Evolutionary conservation across 2,797 vertebrate genomes (phyloP).

Genomic region (Aviceda cuculoides): DNA sequence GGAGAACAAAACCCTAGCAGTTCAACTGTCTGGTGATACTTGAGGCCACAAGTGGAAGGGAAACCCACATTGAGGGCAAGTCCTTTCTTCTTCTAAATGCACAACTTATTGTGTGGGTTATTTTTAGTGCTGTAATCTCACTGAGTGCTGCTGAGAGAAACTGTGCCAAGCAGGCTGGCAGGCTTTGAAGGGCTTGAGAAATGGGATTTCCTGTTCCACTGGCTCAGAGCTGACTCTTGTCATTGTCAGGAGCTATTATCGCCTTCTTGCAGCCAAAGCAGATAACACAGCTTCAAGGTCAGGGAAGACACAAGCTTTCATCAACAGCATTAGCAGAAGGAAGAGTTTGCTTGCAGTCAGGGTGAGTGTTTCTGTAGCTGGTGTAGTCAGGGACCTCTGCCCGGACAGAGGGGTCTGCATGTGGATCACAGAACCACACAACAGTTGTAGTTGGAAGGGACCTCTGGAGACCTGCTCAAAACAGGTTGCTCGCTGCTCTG

Average conservation of each 20-base stretch:
- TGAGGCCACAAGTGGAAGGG: conserved; percentile 45
- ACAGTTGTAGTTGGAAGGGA: background rate
- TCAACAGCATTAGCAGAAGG: background rate
- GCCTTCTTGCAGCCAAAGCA: background rate
- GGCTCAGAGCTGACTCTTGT: conserved; percentile 46
- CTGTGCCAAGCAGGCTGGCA: conserved; percentile 53
- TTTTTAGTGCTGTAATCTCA: conserved; percentile 65
- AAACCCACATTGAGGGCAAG: conserved; percentile 2
- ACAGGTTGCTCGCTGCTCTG: background rate
- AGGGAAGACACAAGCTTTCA: background rate
- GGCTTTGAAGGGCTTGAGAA: conserved; percentile 63
- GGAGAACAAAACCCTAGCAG: conserved; percentile 35
- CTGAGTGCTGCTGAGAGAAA: conserved; percentile 28
- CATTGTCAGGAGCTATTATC: conserved; percentile 59
- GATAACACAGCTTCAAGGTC: conserved; percentile 56
- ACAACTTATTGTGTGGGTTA: conserved; percentile 30
- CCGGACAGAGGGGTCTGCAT: background rate
- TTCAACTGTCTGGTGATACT: conserved; percentile 47
- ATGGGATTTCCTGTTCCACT: conserved; percentile 63
- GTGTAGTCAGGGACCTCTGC: background rate
- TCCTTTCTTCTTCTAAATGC: conserved; percentile 47
- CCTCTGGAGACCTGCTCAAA: background rate
- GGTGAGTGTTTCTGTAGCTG: background rate
- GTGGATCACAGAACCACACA: background rate
- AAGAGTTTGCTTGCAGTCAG: background rate